Evolutionary conservation across 2,888 invertebrate genomes (phyloP), one percentile per base, ranked within the genome.

Genomic region (Xylota segnis): DNA sequence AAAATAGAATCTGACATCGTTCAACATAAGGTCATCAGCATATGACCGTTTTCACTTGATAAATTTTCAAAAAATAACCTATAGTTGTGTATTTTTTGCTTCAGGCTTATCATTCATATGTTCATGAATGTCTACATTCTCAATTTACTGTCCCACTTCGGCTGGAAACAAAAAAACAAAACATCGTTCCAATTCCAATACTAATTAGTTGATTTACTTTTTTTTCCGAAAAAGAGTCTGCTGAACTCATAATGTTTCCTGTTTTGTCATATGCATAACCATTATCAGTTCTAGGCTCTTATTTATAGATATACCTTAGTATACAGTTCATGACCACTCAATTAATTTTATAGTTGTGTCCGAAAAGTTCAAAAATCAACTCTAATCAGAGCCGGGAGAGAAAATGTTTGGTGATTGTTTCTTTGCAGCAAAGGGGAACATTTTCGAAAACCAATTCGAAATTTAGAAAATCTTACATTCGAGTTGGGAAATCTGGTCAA

Each of bases 171-270:
- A 59, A 66, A 59, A 66, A 74, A 45, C 27, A 34, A 32, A 23
- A 23, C 3, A n/a, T 9, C 5, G 7, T 45, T 72, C 52, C 45
- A 45, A 45, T 59, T 58, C 32, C 10, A 58, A 66, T 78, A 37
- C 29, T 0, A 58, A 59, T 61, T 54, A 52, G 50, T 66, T 59
- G n/a, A 52, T 50, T 59, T 40, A 43, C 47, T 52, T 27, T 66
- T 56, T 68, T 78, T 68, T n/a, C n/a, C 5, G 34, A 29, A n/a
- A 29, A 74, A 52, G 50, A 68, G 56, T 74, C 61, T 74, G 45
- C 45, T 84, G 74, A 83, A 78, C 72, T 74, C 58, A n/a, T 52
- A 58, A 32, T 81, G 58, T 66, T 84, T 84, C 84, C 84, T 84
- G 84, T 71, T 76, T 37, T 61, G 61, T 78, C 78, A 78, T 68